phyloP scores from a whole-genome alignment of 2,888 invertebrate species.

The Acrocera orbiculus region DNA sequence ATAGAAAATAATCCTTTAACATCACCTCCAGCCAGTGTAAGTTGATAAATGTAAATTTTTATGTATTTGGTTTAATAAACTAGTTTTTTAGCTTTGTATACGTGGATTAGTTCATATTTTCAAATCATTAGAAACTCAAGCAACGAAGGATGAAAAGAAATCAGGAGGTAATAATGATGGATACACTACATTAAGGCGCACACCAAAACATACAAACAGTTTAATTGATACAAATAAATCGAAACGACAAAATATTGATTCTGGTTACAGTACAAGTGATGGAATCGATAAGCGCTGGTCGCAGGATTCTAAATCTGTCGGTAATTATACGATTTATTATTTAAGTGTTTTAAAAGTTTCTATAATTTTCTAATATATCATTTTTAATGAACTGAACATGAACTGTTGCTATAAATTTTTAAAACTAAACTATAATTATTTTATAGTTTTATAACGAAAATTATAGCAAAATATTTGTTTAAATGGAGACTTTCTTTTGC shows the following conservation, averaged over 20 bases:
- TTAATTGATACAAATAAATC: slow-evolving; percentile 16
- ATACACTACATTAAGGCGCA: slow-evolving; percentile 27
- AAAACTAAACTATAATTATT: too few species aligned
- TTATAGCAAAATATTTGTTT: too few species aligned
- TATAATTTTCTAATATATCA: too few species aligned
- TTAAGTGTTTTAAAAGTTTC: too few species aligned
- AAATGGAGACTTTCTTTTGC: too few species aligned
- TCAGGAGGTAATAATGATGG: slow-evolving; percentile 26
- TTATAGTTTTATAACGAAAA: too few species aligned
- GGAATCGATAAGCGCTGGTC: slow-evolving; percentile 69
- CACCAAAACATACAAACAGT: slow-evolving; percentile 23
- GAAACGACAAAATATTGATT: slow-evolving; percentile 58
- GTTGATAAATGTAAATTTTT: slow-evolving; percentile 22
- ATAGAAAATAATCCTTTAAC: slow-evolving; percentile 82
- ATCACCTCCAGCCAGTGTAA: slow-evolving; percentile 82
- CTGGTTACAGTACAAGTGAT: slow-evolving; percentile 77
- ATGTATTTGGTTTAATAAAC: too few species aligned
- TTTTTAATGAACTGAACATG: too few species aligned
- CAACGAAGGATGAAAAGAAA: slow-evolving; percentile 43
- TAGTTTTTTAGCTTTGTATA: slow-evolving; percentile 53
- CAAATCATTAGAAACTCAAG: slow-evolving; percentile 82
- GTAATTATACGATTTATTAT: too few species aligned
- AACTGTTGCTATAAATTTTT: too few species aligned
- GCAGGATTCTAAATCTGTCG: too few species aligned
- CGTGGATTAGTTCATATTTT: slow-evolving; percentile 88